phyloP scores from a whole-genome alignment of 2,113 vertebrate species.

The Urocynchramus pylzowi region DNA sequence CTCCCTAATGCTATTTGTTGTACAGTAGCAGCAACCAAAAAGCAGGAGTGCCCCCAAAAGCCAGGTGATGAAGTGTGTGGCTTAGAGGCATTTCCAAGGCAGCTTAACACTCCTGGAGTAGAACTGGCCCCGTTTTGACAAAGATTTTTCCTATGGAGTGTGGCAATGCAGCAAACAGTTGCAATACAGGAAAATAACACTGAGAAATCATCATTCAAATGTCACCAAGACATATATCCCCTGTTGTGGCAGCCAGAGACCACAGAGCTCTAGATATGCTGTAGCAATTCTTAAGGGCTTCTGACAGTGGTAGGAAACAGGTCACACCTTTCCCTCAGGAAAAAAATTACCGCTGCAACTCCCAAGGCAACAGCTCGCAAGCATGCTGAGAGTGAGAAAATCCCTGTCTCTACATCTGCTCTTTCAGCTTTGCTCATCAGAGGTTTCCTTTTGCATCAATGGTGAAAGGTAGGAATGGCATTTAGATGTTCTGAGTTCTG shows the following conservation, averaged over 20 bases:
- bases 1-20: background rate
- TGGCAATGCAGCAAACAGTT: fast-evolving
- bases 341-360: background rate
- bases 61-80: background rate
- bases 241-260: background rate
- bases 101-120: background rate
- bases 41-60: background rate
- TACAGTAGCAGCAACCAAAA: background rate
- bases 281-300: background rate
- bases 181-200: background rate
- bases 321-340: background rate
- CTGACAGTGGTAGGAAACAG: background rate
- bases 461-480: background rate
- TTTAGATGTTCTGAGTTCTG: background rate
- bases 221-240: background rate
- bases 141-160: background rate
- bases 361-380: background rate
- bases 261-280: background rate
- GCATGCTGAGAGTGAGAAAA: background rate
- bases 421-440: background rate
- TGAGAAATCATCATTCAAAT: background rate
- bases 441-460: background rate
- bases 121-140: background rate
- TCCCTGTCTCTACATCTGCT: background rate
- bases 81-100: background rate